These are phyloP conservation scores for Aelia acuminata DNA, from an alignment of 2,888 invertebrate genomes.

Conservation along the genomic window DNA sequence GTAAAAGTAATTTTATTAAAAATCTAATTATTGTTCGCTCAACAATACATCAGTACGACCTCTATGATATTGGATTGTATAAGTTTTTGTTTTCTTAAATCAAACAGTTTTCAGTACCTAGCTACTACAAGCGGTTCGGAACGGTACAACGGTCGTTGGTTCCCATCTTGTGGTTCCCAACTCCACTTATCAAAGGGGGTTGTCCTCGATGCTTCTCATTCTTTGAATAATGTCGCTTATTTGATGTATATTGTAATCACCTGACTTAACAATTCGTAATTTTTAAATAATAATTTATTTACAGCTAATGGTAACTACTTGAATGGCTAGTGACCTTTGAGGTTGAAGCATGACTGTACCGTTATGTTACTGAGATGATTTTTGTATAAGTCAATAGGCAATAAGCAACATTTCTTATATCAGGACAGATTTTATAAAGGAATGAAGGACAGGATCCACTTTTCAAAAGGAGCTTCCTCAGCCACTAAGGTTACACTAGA, in stretches of 20 bases:
- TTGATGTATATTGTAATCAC: too few species aligned
- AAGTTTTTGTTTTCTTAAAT: too few species aligned
- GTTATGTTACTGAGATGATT: neutral
- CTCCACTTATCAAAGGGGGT: neutral
- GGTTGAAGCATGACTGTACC: too few species aligned
- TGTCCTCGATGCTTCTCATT: neutral
- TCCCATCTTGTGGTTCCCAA: constrained; percentile 2
- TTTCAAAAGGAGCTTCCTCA: neutral
- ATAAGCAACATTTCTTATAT: neutral
- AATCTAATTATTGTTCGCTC: too few species aligned
- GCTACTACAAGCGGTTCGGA: neutral
- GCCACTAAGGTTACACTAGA: neutral
- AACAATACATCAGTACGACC: too few species aligned
- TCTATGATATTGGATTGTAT: too few species aligned
- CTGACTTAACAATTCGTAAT: too few species aligned
- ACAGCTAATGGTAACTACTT: too few species aligned
- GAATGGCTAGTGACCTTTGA: too few species aligned
- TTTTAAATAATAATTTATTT: too few species aligned
- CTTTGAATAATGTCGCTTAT: neutral
- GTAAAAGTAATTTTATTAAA: too few species aligned
- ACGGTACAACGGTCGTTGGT: neutral
- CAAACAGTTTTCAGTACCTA: too few species aligned
- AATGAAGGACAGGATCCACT: neutral
- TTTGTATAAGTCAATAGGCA: neutral
- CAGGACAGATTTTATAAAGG: neutral